Evolutionary conservation across 2,113 vertebrate genomes (phyloP), one percentile per base, ranked within the genome.

Genomic region (Corvus hawaiiensis): DNA sequence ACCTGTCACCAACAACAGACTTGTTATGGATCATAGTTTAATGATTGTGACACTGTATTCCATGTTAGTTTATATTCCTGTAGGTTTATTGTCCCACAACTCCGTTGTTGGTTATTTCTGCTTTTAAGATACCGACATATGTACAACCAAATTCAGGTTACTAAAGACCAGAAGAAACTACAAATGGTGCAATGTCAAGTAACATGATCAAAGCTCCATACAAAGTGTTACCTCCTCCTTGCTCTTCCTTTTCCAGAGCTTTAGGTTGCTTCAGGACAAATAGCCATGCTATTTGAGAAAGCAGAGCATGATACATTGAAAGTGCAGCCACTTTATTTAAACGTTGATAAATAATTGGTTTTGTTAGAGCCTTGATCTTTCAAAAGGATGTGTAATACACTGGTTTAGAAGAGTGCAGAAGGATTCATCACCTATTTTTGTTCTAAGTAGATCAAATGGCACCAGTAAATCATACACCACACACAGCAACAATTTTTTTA

Each of bases 21-120:
- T 13, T 2, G 1, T 62, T 71, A 49, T 1, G 23, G 56, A 71
- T 54, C 37, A n/a, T 0, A 49, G 15, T 33, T 51, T 71, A 49
- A 76, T 43, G 35, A 43, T 21, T 19, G 32, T 7, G 20, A 88
- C 13, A 56, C 24, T 16, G 6, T 32, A 62, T 10, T 21, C 24
- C 16, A 8, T 15, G 26, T 39, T 74, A 55, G 43, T 28, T 71
- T 66, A n/a, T 7, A 55, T 33, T 67, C 61, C 59, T 33, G 63
- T 5, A 35, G 4, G 17, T n/a, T 77, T 56, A 48, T 1, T 16
- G 22, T 49, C 15, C n/a, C 39, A 44, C 30, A 49, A 7, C 7
- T 22, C 27, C 12, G 6, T 3, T 72, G 56, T 16, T 56, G 18
- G 27, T 18, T 72, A 48, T 44, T 86, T 86, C 16, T 44, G 32